Base-by-base conservation (phyloP, 2,888 invertebrate species). In the Hylaea fasciaria region DNA sequence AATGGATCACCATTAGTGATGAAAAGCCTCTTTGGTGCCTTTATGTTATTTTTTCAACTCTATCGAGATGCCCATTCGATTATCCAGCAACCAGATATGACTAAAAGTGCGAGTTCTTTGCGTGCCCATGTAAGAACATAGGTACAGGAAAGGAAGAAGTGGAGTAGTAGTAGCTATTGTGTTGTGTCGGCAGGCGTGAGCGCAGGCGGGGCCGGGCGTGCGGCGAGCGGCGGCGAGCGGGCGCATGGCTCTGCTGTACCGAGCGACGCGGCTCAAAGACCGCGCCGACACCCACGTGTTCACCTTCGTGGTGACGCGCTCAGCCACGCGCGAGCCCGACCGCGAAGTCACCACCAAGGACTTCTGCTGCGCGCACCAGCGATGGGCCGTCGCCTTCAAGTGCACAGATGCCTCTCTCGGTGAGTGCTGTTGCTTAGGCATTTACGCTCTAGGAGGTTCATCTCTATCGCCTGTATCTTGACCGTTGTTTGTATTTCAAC, bases 251-350 rank as follows among this genome's bases (percentile, higher is more conserved):
- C 93, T 96, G 84, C 93, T 96, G 85, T 95, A 96, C 91, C 95
- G 96, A 83, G 96, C 96, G 89, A 95, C 96, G 86, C 95, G 95
- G 91, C 94, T 96, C 70, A 95, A 96, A 78, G 96, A 96, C 93
- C 94, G 96, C 83, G 95, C 95, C 86, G 95, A 96, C 92, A 96
- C 96, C 70, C 96, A 96, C 89, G 95, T 96, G 75, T 97, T 96
- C 92, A 96, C 96, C 62, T 97, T 97, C 88, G 95, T 96, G 77
- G 95, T 97, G 72, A 96, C 96, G 64, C 94, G 95, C 75, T 95
- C 95, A 60, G 95, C 96, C 69, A 95, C 96, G 48, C 93, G 96
- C 60, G 96, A 96, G 86, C 94, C 95, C 50, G 95, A 96, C 81
- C 94, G 96, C 62, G 96, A 96, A 87, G 95, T 96, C 76, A 96